Base-by-base conservation (phyloP, 1,140 invertebrate genomes). In the Dreissena polymorpha region DNA sequence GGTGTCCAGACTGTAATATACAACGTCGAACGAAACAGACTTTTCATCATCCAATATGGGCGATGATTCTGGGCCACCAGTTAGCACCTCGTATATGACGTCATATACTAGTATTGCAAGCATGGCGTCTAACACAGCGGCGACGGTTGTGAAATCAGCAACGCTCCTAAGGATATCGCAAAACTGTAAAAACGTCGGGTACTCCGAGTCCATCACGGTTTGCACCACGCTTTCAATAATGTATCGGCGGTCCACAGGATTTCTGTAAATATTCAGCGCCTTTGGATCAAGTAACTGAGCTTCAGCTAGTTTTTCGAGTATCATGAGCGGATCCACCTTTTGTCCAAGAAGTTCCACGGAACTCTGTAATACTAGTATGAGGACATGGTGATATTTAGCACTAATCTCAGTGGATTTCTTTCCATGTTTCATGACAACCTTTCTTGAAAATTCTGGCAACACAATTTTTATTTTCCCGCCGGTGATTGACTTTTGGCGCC, bases 321-420 rank as follows among this genome's bases (percentile, higher is more conserved):
- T 67, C 10, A 86, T 81, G 63, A 85, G 86, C 7, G 91, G 89
- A 67, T 91, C 88, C 3, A 91, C 49, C 21, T 88, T 85, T 71
- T 91, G 91, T 81, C 88, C 88, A 18, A 91, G 68, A 10, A 91
- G 85, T 65, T 91, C 91, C 29, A 79, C 68, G 14, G 88, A 74
- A 84, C 88, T 90, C 79, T 88, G 88, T 60, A 91, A 82, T 63
- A n/a, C n/a, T n/a, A n/a, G n/a, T n/a, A 91, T 89, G 25, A 88
- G 72, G 65, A 82, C 84, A 72, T 91, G 91, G 60, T 88, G 73
- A 27, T 88, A 86, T 21, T 80, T 72, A 14, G 88, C 86, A 10
- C 80, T 80, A 14, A 86, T 80, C 3, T 89, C 87, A 21, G 79
- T 84, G 12, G 89, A 90, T 64, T 86, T 87, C 27, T 85, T 77